Conservation (phyloP, 1,140 invertebrate species). For the Camponotus pennsylvanicus region DNA sequence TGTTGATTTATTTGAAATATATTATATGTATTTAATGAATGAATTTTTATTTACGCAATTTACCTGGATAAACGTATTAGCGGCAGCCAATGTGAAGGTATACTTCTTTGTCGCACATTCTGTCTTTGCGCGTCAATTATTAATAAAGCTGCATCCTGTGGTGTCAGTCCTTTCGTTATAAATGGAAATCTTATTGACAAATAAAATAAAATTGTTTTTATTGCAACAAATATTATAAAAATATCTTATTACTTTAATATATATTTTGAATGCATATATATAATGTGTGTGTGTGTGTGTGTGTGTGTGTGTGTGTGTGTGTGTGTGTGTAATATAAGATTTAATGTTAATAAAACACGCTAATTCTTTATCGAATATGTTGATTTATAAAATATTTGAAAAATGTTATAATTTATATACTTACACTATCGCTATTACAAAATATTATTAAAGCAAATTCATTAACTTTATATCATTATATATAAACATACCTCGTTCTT, state of each 20-base stretch:
- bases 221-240: background rate
- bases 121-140: slow-evolving; percentile 90
- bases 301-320: no score
- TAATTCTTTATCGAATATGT: background rate
- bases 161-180: slow-evolving; percentile 88
- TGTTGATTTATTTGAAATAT: background rate
- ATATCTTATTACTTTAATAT: no score
- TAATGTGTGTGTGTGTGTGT: no score
- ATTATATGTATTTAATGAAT: background rate
- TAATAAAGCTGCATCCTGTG: slow-evolving; percentile 88
- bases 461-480: no score
- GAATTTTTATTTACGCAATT: slow-evolving; percentile 19
- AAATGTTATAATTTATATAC: background rate
- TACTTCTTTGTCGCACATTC: slow-evolving; percentile 86
- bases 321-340: no score
- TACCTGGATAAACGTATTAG: slow-evolving; percentile 77
- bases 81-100: slow-evolving; percentile 83
- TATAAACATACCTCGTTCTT: no score
- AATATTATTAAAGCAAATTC: no score
- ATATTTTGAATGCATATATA: no score
- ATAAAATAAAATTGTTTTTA: slow-evolving; percentile 2
- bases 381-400: background rate
- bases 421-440: no score
- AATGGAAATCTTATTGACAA: slow-evolving; percentile 86
- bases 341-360: no score